Evolutionary conservation across 2,888 invertebrate species (phyloP), one percentile per base, ranked within the genome.

Genomic region (Coleophora deauratella): DNA sequence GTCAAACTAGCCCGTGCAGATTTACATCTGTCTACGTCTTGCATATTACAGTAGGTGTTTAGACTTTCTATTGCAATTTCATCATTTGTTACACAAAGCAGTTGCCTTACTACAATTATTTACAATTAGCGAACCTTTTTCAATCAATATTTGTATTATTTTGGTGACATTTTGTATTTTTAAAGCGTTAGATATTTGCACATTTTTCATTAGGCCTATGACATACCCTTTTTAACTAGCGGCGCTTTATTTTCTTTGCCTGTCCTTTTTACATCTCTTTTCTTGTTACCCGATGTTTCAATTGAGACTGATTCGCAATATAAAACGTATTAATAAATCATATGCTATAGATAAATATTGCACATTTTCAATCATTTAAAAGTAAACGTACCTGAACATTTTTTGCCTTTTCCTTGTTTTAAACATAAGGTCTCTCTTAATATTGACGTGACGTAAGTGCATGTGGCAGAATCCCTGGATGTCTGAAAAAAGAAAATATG

Each of bases 341-440:
- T n/a, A n/a, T n/a, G n/a, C n/a, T n/a, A n/a, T n/a, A 39, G 27
- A 40, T 39, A 11, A 11, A 6, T 6, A 21, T 21, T 21, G 21
- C 21, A 6, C 21, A 21, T 21, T 21, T 21, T 3, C 21, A n/a
- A n/a, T n/a, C n/a, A n/a, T n/a, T n/a, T n/a, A n/a, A n/a, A n/a
- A n/a, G 21, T 21, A 21, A 4, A 3, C 21, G 33, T 72, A 85
- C 84, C 81, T 68, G 81, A 72, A 54, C 72, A 70, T 62, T 81
- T 82, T 58, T 85, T 85, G 47, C 86, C 84, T 66, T 84, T 86
- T 48, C 81, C 81, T 63, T 85, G 85, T 59, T 88, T 88, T 40
- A 89, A 80, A 51, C 89, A 88, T 52, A 90, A 68, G 41, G 87
- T 82, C 72, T 90, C 89, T 59, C 88, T 87, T 43, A 90, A 58